Evolutionary conservation across 92 coral and sea anemone genomes (phyloP).

Genomic region (Parazoanthus darwini): DNA sequence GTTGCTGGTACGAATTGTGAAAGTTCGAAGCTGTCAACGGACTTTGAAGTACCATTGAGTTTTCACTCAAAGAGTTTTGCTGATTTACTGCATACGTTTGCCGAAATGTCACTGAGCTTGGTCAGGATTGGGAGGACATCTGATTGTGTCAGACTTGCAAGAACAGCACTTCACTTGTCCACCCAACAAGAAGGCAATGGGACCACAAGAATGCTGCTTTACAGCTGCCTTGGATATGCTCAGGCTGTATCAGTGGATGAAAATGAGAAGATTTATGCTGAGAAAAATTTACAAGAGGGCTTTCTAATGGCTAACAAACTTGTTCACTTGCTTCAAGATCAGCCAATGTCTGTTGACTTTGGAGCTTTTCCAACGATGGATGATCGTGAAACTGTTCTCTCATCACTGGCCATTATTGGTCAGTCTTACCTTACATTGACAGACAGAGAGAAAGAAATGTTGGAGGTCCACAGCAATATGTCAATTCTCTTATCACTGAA

Average conservation of each 20-base stretch:
- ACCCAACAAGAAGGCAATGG: background rate
- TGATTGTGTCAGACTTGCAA: background rate
- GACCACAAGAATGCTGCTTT: background rate
- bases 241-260: background rate
- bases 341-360: background rate
- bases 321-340: background rate
- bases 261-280: background rate
- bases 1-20: no score
- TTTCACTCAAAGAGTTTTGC: background rate
- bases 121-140: background rate
- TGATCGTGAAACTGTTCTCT: background rate
- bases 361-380: background rate
- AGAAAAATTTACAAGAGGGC: background rate
- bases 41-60: background rate
- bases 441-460: background rate
- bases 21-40: background rate
- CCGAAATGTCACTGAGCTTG: background rate
- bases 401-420: background rate
- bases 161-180: background rate
- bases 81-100: background rate
- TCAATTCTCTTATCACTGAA: background rate
- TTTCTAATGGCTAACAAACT: background rate
- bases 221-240: constrained; percentile 16
- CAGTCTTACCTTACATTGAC: background rate
- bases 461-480: background rate